Evolutionary conservation across 2,888 invertebrate genomes (phyloP), one percentile per base, ranked within the genome.

Genomic region (Pristionchus japonicus): DNA sequence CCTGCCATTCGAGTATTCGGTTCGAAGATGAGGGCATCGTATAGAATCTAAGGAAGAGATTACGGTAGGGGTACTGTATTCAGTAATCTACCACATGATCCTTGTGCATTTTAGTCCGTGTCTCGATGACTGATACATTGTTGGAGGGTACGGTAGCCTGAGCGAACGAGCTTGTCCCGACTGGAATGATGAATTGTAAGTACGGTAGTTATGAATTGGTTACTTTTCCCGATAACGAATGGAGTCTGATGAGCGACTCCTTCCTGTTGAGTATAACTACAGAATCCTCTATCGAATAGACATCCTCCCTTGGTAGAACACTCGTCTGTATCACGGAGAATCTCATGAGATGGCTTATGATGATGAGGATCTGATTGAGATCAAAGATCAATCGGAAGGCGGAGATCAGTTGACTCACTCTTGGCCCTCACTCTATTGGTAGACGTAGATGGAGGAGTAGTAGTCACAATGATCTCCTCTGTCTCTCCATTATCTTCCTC

Each of bases 121-220:
- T 88, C 61, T 92, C 92, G 86, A 92, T 89, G 0, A 92, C 91
- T 0, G 93, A 91, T 15, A 92, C 89, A 61, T 93, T 90, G 34
- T 92, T 92, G 23, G 91, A 70, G 20, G 91, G 89, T 23, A 93
- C 90, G 13, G 90, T 87, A 0, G 92, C 89, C 77, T 93, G 92
- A 20, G 90, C 90, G 83, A 93, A 93, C 52, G 90, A 90, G 6
- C 92, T 91, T 0, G 86, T 86, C 31, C 91, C 92, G 23, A 92
- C 93, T 92, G 89, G 40, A 85, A 84, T 34, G 9, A 61, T 20
- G 57, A 64, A 9, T n/a, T 23, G 61, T 17, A 20, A n/a, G n/a
- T n/a, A n/a, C n/a, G n/a, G n/a, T n/a, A n/a, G n/a, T n/a, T n/a
- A n/a, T n/a, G n/a, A 43, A 31, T 4, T 0, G 20, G 74, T 34